These are phyloP conservation scores for Oreamnos americanus DNA, from an alignment of 2,113 vertebrate genomes.

Conservation along the genomic window DNA sequence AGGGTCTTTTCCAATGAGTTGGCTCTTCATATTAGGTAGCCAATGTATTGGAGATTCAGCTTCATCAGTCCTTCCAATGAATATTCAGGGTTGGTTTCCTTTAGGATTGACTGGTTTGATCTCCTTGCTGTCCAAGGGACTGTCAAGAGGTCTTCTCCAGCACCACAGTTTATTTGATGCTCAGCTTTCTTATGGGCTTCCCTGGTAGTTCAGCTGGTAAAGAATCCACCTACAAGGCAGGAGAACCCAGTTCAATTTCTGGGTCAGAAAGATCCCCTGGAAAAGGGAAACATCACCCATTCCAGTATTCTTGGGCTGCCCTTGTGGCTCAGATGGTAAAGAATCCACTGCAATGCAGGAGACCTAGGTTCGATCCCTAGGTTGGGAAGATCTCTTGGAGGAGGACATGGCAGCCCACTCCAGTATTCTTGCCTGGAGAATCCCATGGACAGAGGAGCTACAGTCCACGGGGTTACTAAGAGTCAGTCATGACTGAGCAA, in stretches of 20 bases:
- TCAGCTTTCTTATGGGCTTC: neutral
- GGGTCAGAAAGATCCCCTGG: neutral
- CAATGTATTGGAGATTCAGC: neutral
- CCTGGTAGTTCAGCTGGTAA: neutral
- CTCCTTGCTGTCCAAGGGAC: neutral
- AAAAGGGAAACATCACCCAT: neutral
- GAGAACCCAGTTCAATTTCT: neutral
- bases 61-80: neutral
- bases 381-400: neutral
- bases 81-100: neutral
- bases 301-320: neutral
- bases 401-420: neutral
- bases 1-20: neutral
- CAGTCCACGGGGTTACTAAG: neutral
- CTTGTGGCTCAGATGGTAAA: neutral
- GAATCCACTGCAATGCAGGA: neutral
- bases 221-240: neutral
- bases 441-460: neutral
- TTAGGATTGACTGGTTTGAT: neutral
- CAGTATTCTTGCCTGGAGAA: neutral
- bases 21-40: neutral
- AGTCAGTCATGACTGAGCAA: neutral
- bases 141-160: neutral
- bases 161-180: neutral
- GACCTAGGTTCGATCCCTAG: neutral